Evolutionary conservation across 2,888 invertebrate species (phyloP).

Genomic region (Halictus quadricinctus): DNA sequence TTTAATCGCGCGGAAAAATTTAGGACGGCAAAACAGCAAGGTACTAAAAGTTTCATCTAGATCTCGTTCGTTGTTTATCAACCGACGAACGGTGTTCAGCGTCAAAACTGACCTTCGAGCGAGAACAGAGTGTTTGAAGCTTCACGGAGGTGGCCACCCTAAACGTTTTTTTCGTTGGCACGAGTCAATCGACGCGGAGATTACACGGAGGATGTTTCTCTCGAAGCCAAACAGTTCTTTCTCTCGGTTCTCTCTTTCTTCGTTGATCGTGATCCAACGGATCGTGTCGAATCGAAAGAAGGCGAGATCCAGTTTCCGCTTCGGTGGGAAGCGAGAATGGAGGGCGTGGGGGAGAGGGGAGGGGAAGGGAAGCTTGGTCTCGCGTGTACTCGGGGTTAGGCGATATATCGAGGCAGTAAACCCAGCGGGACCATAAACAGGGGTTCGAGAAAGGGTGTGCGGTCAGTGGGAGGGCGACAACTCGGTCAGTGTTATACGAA

Average conservation of each 20-base stretch:
- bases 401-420: not conserved
- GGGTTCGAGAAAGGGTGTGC: not conserved
- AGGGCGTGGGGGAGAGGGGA: not conserved
- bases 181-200: not conserved
- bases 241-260: not conserved
- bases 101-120: constrained; percentile 16
- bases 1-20: not conserved
- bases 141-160: not conserved
- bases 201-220: constrained; percentile 14
- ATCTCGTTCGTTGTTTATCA: constrained; percentile 15
- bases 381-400: not conserved
- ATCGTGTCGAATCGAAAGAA: not conserved
- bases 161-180: not conserved
- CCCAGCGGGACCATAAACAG: not conserved
- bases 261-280: not conserved
- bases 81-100: not conserved
- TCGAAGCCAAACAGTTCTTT: not conserved
- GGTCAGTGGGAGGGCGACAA: not conserved
- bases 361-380: not conserved
- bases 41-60: not conserved
- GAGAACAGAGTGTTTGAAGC: not conserved
- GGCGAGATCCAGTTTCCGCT: not conserved
- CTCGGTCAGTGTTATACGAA: not conserved
- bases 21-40: not conserved
- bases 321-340: not conserved